Conservation (phyloP, 2,113 vertebrate genomes). For the Salvelinus sp. region DNA sequence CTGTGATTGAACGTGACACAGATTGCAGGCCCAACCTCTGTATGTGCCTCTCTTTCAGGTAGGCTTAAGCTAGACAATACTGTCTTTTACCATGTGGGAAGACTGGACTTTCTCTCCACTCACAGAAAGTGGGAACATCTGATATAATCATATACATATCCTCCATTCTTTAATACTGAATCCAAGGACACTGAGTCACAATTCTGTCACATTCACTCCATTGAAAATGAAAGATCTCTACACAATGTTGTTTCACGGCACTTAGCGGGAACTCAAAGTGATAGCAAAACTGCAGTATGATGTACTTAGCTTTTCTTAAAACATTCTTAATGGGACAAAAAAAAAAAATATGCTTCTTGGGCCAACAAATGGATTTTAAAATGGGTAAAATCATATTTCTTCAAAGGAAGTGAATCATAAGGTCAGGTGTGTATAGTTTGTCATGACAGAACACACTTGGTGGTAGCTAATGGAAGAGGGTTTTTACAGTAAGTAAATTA, state of each 20-base stretch:
- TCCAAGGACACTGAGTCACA: neutral
- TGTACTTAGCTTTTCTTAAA: neutral
- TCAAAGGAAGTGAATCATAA: neutral
- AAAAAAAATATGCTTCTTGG: too few species aligned
- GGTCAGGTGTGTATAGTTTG: neutral
- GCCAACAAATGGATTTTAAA: neutral
- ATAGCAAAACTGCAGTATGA: neutral
- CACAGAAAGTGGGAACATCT: constrained; percentile 7
- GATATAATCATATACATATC: neutral
- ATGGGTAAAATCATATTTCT: neutral
- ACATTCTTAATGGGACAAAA: neutral
- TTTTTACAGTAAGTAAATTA: neutral
- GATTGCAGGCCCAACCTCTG: constrained; percentile 14
- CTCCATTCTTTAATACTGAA: neutral
- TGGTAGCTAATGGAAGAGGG: constrained; percentile 28
- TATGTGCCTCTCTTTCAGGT: constrained; percentile 10
- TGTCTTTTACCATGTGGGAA: constrained; percentile 11
- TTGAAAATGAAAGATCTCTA: neutral
- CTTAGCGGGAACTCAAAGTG: neutral
- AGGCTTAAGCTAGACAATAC: constrained; percentile 22
- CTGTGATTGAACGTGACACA: constrained; percentile 20
- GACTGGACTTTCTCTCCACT: neutral
- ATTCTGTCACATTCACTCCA: neutral
- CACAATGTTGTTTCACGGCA: neutral
- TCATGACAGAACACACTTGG: constrained; percentile 8